Conservation (phyloP, 1,140 invertebrate species). For the Diorhabda sublineata region DNA sequence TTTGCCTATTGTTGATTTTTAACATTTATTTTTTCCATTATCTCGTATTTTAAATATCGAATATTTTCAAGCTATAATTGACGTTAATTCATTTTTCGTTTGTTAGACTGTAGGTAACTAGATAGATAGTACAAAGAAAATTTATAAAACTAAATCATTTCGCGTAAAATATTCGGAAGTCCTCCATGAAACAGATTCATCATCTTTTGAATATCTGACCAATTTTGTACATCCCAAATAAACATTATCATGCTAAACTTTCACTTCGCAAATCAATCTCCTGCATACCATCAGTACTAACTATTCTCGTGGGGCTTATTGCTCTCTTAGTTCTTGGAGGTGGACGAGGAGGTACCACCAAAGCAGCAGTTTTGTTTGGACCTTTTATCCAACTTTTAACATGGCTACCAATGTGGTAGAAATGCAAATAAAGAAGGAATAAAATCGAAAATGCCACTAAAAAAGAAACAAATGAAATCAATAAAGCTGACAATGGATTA, state of each 20-base stretch:
- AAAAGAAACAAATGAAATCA: slow-evolving; percentile 44
- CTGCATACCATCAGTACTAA: slow-evolving; percentile 23
- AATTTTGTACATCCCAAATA: neutral
- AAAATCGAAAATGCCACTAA: slow-evolving; percentile 45
- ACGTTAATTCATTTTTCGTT: no score
- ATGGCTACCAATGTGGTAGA: slow-evolving; percentile 44
- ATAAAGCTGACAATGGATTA: slow-evolving; percentile 37
- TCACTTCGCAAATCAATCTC: slow-evolving; percentile 26
- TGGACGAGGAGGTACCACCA: slow-evolving; percentile 24
- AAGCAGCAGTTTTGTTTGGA: slow-evolving; percentile 23
- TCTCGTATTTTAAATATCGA: no score
- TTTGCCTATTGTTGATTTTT: no score
- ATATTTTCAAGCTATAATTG: no score
- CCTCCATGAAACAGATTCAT: no score
- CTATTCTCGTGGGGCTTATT: slow-evolving; percentile 15
- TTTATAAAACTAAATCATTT: no score
- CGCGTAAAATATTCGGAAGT: no score
- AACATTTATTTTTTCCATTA: no score
- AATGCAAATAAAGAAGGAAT: slow-evolving; percentile 46
- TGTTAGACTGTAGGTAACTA: no score
- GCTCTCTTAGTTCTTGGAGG: slow-evolving; percentile 30
- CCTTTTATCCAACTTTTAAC: slow-evolving; percentile 41
- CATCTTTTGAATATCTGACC: no score
- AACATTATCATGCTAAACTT: slow-evolving; percentile 27
- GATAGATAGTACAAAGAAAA: no score